Conservation (phyloP, 2,113 vertebrate genomes). For the Stigmatopora nigra region DNA sequence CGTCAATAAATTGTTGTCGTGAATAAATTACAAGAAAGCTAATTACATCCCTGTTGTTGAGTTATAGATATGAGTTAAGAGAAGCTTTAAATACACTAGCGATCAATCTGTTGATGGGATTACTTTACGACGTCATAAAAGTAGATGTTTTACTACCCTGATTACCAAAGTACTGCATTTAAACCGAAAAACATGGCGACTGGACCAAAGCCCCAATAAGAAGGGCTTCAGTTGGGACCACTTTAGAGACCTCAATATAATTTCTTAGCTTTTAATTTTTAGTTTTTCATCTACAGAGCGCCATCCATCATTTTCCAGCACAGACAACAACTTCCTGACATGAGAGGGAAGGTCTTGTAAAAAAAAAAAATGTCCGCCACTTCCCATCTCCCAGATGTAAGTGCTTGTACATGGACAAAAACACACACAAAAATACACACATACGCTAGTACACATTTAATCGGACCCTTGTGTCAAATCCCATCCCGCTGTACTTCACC, state of each 20-base stretch:
- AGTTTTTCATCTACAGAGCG: conserved; percentile 44
- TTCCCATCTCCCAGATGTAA: conserved; percentile 21
- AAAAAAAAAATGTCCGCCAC: conserved; percentile 61
- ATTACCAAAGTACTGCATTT: background rate
- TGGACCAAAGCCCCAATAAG: conserved; percentile 47
- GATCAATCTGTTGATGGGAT: background rate
- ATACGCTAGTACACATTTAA: conserved; percentile 44
- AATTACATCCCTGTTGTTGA: background rate
- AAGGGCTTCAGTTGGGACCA: conserved; percentile 24
- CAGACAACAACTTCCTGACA: conserved; percentile 62
- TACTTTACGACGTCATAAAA: background rate
- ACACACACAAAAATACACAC: conserved; percentile 2
- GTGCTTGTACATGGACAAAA: conserved; percentile 10
- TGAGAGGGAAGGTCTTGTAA: conserved; percentile 55
- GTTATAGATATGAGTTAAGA: background rate
- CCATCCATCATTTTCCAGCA: conserved; percentile 54
- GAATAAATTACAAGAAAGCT: background rate
- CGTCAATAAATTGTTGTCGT: conserved; percentile 1
- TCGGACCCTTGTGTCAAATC: conserved; percentile 57
- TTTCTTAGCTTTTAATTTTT: conserved; percentile 46
- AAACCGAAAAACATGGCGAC: conserved; percentile 2
- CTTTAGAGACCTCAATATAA: conserved; percentile 39
- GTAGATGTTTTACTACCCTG: background rate
- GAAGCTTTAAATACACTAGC: background rate
- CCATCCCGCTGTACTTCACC: conserved; percentile 14